Base-by-base conservation (phyloP, 2,888 invertebrate species). In the Gnatocerus cornutus region DNA sequence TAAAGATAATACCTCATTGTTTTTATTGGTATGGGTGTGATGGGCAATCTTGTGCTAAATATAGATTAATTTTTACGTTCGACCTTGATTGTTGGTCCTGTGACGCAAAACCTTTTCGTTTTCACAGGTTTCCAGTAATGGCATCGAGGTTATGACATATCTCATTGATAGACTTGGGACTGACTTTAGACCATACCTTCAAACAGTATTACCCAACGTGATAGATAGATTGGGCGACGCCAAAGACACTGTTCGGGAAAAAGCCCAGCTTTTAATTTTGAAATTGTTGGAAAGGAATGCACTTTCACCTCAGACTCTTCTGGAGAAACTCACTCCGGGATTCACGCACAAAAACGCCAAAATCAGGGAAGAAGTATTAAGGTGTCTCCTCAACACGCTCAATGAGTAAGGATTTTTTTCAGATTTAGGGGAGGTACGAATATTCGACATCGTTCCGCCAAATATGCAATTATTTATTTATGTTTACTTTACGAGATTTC, bases 281-380 rank as follows among this genome's bases (percentile, higher is more conserved):
- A 92, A 92, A 83, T 85, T 94, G 73, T 89, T 94, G 88, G 91
- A 92, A 84, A 89, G 90, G 73, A 90, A 90, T 71, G 92, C 92
- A 70, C 85, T 91, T 76, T 84, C 87, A 70, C 92, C 90, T 70
- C 92, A 93, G 83, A 86, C 88, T 76, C 86, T 94, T 67, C 87
- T 94, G 75, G 95, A 95, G 75, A 90, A 91, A 82, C 86, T 95
- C 68, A 86, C 87, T 52, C 88, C 89, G 58, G 87, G 88, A 74
- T 88, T 97, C 80, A 88, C 89, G 76, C 97, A 98, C 87, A 97
- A 97, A 86, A 96, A 97, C 84, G 92, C 95, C 79, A 95, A 96
- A 87, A 93, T 98, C 33, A 86, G 97, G 61, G 97, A 98, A 82
- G 97, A 97, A 84, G 92, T 94, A 30, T 87, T 97, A 71, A 88